phyloP scores from a whole-genome alignment of 2,113 vertebrate species.

The Leuciscus idus region DNA sequence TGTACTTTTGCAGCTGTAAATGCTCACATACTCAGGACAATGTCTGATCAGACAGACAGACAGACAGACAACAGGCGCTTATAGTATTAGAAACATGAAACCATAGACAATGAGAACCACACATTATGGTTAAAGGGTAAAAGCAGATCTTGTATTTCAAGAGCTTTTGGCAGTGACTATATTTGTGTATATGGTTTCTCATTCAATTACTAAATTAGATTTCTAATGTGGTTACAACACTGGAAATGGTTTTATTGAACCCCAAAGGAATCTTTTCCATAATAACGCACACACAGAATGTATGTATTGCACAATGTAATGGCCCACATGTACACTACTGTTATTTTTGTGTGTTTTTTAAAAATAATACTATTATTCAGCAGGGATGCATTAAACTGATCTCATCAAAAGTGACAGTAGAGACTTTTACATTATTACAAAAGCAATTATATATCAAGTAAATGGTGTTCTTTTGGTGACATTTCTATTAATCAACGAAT shows the following conservation, averaged over 20 bases:
- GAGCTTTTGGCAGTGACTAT: neutral
- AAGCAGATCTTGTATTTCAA: conserved; percentile 19
- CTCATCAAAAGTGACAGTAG: neutral
- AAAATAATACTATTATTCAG: neutral
- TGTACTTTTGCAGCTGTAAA: conserved; percentile 16
- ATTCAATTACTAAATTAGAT: neutral
- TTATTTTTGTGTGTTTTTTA: neutral
- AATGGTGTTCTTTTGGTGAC: too few relatives aligned
- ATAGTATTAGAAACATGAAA: conserved; percentile 15
- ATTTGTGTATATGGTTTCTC: conserved; percentile 16
- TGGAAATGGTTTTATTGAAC: conserved; percentile 18
- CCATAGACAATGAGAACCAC: conserved; percentile 6
- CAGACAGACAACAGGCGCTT: conserved; percentile 1
- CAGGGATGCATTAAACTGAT: neutral
- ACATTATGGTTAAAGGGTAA: conserved; percentile 10
- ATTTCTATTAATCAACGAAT: neutral
- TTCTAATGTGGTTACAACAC: neutral
- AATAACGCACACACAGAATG: neutral
- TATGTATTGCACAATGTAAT: neutral
- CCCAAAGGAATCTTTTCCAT: conserved; percentile 4
- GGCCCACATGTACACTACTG: neutral
- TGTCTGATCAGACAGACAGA: neutral
- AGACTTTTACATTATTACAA: too few relatives aligned
- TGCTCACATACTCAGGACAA: neutral
- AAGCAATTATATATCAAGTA: too few relatives aligned